These are phyloP conservation scores for Sinocyclocheilus rhinocerous DNA, from an alignment of 2,113 vertebrate genomes.

Conservation along the genomic window DNA sequence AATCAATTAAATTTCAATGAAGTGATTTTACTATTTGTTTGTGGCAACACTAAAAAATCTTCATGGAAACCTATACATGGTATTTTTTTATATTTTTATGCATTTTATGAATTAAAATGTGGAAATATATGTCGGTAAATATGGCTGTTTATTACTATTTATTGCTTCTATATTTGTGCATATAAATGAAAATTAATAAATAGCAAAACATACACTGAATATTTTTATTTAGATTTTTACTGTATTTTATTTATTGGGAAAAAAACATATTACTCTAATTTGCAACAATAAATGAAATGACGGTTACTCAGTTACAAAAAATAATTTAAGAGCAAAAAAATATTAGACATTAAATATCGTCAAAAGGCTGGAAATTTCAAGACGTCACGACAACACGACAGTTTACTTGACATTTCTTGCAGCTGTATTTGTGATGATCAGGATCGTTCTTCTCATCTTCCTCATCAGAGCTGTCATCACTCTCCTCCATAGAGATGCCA, in stretches of 20 bases:
- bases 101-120: background rate
- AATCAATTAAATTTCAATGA: background rate
- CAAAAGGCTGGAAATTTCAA: background rate
- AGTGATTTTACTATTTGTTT: background rate
- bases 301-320: background rate
- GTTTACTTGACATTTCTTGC: conserved; percentile 94
- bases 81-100: background rate
- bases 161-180: background rate
- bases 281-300: background rate
- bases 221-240: background rate
- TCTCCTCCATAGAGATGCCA: conserved; percentile 91
- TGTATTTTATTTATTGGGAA: background rate
- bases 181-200: background rate
- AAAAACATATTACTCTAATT: background rate
- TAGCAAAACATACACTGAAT: background rate
- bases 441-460: conserved; percentile 83
- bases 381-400: background rate
- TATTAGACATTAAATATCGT: background rate
- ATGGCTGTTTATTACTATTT: background rate
- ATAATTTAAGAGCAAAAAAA: background rate
- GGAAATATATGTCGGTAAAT: background rate
- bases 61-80: background rate
- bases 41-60: background rate
- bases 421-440: conserved; percentile 96
- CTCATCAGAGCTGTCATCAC: conserved; percentile 85